phyloP scores from a whole-genome alignment of 2,113 vertebrate genomes.

The Brachypodius melanocephalos region DNA sequence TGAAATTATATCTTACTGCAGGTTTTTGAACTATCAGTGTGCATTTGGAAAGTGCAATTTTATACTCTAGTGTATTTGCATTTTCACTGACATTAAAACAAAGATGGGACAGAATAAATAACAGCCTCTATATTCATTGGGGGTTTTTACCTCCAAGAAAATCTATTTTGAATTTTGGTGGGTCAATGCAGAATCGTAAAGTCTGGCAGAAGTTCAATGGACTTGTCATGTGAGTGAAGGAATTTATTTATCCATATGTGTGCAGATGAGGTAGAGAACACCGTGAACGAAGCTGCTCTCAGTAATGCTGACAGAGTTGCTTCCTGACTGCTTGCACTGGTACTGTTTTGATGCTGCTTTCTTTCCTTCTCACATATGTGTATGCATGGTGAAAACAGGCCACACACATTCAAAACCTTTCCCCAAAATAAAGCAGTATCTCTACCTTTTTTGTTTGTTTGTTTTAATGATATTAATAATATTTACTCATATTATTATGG shows the following conservation, averaged over 20 bases:
- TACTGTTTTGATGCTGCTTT: neutral
- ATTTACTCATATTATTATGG: neutral
- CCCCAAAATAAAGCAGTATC: neutral
- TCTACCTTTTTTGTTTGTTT: neutral
- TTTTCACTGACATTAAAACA: constrained; percentile 9
- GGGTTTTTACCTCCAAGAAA: neutral
- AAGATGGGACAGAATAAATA: neutral
- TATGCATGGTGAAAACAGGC: neutral
- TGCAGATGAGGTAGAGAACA: constrained; percentile 26
- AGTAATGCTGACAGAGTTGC: neutral
- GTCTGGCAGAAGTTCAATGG: constrained; percentile 1
- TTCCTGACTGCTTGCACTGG: neutral
- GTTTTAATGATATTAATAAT: neutral
- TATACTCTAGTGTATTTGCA: neutral
- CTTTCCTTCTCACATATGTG: neutral
- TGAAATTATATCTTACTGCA: neutral
- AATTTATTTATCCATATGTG: constrained; percentile 20
- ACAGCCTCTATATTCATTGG: neutral
- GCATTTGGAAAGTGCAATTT: neutral
- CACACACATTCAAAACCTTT: neutral
- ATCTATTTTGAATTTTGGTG: constrained; percentile 25
- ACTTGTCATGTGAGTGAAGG: neutral
- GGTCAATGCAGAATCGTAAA: constrained; percentile 20
- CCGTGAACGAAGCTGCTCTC: neutral
- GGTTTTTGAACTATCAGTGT: neutral